Evolutionary conservation across 1,140 invertebrate species (phyloP), one percentile per base, ranked within the genome.

Genomic region (Oncopeltus fasciatus): DNA sequence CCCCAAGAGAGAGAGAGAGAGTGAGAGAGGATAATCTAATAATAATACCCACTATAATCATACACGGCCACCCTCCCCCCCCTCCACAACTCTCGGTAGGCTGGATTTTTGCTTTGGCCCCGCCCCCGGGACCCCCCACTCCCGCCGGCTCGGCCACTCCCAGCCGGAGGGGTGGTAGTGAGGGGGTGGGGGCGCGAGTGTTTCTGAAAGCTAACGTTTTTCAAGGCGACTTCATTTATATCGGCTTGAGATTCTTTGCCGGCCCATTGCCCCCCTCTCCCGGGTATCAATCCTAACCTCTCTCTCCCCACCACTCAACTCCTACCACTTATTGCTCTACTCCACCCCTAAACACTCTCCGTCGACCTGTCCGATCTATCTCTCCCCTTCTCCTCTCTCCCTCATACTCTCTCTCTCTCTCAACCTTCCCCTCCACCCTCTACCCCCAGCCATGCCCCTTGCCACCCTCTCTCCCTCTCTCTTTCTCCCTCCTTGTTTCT

Each of bases 1-100:
- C 49, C 31, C 51, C 27, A 18, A 53, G n/a, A n/a, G n/a, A n/a
- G n/a, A n/a, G n/a, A 33, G 61, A 49, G 61, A 20, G 20, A 53
- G n/a, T n/a, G n/a, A n/a, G n/a, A n/a, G n/a, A 33, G 62, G 59
- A 63, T 63, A 63, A 63, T 63, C 62, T 63, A 63, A 63, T 63
- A 63, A 63, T 63, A 63, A 63, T 63, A 63, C 43, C 49, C 57
- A 63, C 62, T 63, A 63, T 63, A 63, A 59, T 63, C 62, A 63
- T 63, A 63, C 57, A 63, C 51, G 61, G 62, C 43, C n/a, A n/a
- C n/a, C n/a, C n/a, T n/a, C n/a, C n/a, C n/a, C n/a, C n/a, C n/a
- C n/a, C n/a, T n/a, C n/a, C n/a, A n/a, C n/a, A n/a, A n/a, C n/a
- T 57, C 59, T 63, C 59, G 59, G 62, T 59, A 57, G 62, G 62